A percentile compares a stretch with the other conserved stretches of the same genome.
Evolutionary conservation across 2,797 vertebrate species (phyloP).

Genomic region (Lithobates pipiens): DNA sequence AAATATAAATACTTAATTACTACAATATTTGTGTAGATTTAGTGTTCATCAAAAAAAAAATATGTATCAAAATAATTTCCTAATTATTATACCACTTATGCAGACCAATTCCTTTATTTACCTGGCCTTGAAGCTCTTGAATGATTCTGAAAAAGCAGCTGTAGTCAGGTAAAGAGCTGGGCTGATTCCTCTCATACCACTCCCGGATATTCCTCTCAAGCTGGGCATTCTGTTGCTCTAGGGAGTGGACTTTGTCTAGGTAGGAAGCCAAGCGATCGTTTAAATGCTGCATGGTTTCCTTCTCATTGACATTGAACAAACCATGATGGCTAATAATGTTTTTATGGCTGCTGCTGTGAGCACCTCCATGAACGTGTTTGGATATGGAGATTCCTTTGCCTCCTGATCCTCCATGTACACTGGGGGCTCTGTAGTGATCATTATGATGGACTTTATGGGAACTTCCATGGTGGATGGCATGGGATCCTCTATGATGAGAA

Average conservation of each 20-base stretch:
- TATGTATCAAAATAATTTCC: too few species aligned
- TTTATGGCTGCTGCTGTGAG: constrained; percentile 37
- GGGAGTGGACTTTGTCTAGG: constrained; percentile 85
- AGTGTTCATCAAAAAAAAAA: too few species aligned
- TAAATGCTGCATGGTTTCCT: constrained; percentile 91
- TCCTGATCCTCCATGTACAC: constrained; percentile 68
- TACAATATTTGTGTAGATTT: too few species aligned
- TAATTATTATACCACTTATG: too few species aligned
- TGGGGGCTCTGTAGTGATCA: constrained; percentile 67
- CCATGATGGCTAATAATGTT: constrained; percentile 58
- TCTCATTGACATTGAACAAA: constrained; percentile 77
- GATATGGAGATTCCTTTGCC: constrained; percentile 68
- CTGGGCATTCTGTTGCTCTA: constrained; percentile 78
- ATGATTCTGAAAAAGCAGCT: constrained; percentile 77
- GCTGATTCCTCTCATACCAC: constrained; percentile 83
- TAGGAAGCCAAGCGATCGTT: constrained; percentile 87
- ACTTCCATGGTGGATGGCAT: constrained; percentile 16
- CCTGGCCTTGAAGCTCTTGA: constrained; percentile 84
- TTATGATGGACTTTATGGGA: constrained; percentile 53
- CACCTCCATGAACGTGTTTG: constrained; percentile 58
- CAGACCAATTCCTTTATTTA: constrained; percentile 62
- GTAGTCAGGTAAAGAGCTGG: constrained; percentile 77
- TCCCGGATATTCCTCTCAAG: constrained; percentile 81
- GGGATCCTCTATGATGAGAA: background rate
- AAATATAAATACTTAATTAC: too few species aligned